These are phyloP conservation scores for Sesamia inferens DNA, from an alignment of 2,888 invertebrate species.

Conservation along the genomic window DNA sequence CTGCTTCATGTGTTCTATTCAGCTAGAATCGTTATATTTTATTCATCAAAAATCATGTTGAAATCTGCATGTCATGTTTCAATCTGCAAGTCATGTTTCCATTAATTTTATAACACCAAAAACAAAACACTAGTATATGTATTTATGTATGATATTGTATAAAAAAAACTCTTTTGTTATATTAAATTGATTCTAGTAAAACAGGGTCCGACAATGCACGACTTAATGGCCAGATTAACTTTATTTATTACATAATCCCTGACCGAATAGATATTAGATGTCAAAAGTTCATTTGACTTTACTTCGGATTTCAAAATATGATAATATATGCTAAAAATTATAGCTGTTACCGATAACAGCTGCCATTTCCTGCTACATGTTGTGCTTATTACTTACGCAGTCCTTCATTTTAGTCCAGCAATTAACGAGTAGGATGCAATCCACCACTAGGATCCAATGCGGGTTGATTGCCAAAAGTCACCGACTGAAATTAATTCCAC, in stretches of 20 bases:
- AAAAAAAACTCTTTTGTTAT: not conserved
- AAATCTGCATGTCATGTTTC: not conserved
- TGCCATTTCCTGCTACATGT: no score
- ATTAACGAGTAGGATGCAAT: no score
- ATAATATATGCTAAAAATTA: no score
- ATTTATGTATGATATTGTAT: not conserved
- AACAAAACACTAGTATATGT: not conserved
- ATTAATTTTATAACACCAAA: not conserved
- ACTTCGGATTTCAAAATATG: not conserved
- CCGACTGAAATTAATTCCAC: no score
- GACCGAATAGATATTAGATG: not conserved
- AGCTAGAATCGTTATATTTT: constrained; percentile 13
- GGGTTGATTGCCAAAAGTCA: no score
- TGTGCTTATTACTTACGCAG: no score
- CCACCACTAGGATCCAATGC: no score
- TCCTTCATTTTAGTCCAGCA: no score
- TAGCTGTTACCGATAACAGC: no score
- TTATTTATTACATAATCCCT: not conserved
- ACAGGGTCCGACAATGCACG: not conserved
- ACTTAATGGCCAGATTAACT: not conserved
- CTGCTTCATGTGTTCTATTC: not conserved
- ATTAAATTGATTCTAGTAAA: not conserved
- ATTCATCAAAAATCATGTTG: not conserved
- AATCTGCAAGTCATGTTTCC: not conserved
- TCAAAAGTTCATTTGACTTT: not conserved